Base-by-base conservation (phyloP, 2,113 vertebrate genomes). In the Gobiocypris rarus region DNA sequence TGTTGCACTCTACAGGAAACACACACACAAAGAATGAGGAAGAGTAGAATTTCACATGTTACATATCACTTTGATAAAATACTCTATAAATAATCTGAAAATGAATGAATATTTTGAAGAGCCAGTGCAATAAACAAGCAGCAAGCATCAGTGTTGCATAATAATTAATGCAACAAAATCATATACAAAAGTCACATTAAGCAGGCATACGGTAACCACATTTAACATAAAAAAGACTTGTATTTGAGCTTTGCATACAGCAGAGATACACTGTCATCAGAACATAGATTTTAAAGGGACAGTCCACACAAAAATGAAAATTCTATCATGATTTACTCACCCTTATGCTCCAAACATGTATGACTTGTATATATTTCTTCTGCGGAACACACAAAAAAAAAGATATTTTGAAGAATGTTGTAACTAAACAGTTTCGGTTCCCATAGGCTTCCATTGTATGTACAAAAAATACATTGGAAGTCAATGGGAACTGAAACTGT, bases 1-100 rank as follows among this genome's bases (percentile, higher is more conserved):
- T 90, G 97, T 96, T 92, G 97, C 97, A 91, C 98, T 99, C 98
- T 99, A 94, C 93, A 91, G 93, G 31, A 84, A 19, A 84, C 17
- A 86, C 50, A 84, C 52, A 89, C 59, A 79, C 52, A 82, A 45
- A 26, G 10, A 74, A 4, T 9, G 24, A 15, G 13, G n/a, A 48
- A 24, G 43, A 26, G 43, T 28, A 24, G 14, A 45, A 74, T 26
- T 45, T 73, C 2, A 41, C 34, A 43, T 17, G 1, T 65, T 8
- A 67, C 15, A 38, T 43, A 43, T 43, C 22, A 71, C 22, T 48
- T 74, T 26, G 11, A 52, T 11, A 28, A 19, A 26, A 22, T 19
- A 9, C 34, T 54, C 1, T 50, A 19, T 50, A 34, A 28, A 52
- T 52, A 19, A 50, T 26, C 48, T 19, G 26, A 50, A 74, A 54